Evolutionary conservation across 2,113 vertebrate genomes (phyloP), one percentile per base, ranked within the genome.

Genomic region (Oceanodroma tethys): DNA sequence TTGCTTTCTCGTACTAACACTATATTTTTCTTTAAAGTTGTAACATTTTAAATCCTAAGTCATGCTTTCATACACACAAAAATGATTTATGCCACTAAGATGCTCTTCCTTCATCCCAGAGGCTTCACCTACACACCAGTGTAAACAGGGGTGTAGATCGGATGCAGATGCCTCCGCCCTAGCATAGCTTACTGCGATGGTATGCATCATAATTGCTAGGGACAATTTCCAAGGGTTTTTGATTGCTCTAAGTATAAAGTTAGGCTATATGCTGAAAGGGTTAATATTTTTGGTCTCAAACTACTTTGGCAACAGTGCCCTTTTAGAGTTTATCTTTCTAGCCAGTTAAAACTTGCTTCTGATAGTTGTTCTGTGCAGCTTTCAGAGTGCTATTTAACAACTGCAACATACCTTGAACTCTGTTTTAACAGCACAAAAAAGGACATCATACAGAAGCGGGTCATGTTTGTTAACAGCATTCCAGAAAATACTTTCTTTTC

Each of bases 141-240:
- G 58, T 96, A 95, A 96, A 97, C 93, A 96, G 81, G 95, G 96
- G 86, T 74, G 91, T 81, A 90, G 82, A 91, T 85, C 10, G 36
- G 81, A 65, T 34, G 7, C 30, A 48, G 42, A 43, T 0, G 17
- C 53, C 96, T 84, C 96, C 89, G 0, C 90, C 88, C 88, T 45
- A 20, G 74, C 29, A 65, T 25, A 95, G 58, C 66, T 94, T 87
- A 66, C 78, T 22, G 32, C 13, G n/a, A 75, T 48, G 93, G 84
- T 26, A 95, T 62, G 81, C 71, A 93, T 7, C 25, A 5, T 93
- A 94, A 96, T 89, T 76, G 65, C 89, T 3, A 36, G 38, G 45
- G 72, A 79, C 56, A 45, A 76, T 15, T 84, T 52, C 70, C 4
- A 0, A 79, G 9, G 8, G 52, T 3, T 84, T 78, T 27, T 55